These are phyloP conservation scores for Chelmon rostratus DNA, from an alignment of 2,797 vertebrate species.

Conservation along the genomic window DNA sequence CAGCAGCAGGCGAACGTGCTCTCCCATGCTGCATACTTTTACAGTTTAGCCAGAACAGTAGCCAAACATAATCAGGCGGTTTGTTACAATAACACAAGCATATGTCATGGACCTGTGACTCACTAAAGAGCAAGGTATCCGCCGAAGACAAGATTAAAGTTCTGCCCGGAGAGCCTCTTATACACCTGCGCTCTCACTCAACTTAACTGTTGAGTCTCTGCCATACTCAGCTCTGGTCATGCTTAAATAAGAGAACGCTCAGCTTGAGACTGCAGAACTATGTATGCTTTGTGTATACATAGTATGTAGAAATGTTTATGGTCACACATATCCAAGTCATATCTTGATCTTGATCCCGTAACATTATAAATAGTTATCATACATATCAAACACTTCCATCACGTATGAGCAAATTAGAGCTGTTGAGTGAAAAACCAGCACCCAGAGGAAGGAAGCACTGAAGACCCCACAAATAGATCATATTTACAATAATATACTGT, in stretches of 20 bases:
- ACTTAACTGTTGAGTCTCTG: conserved; percentile 55
- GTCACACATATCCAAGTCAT: neutral
- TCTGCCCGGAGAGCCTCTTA: conserved; percentile 47
- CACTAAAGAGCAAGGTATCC: conserved; percentile 66
- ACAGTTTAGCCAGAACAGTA: conserved; percentile 45
- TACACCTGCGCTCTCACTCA: conserved; percentile 35
- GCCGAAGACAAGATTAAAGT: conserved; percentile 55
- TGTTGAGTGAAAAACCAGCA: neutral
- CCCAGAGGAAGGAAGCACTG: neutral
- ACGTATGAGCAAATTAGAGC: neutral
- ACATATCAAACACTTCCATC: neutral
- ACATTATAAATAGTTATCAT: too few species aligned
- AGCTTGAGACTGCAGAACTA: conserved; percentile 4
- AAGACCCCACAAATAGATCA: neutral
- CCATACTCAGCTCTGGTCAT: conserved; percentile 20
- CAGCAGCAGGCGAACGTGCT: neutral
- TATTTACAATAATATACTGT: conserved; percentile 2
- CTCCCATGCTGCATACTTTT: neutral
- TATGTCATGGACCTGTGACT: conserved; percentile 71
- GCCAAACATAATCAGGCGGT: conserved; percentile 66
- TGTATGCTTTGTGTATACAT: neutral
- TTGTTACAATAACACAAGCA: conserved; percentile 71
- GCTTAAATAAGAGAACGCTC: conserved; percentile 28
- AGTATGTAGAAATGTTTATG: neutral
- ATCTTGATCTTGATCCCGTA: too few species aligned